Evolutionary conservation across 1,140 invertebrate species (phyloP).

Genomic region (Tenebrio molitor): DNA sequence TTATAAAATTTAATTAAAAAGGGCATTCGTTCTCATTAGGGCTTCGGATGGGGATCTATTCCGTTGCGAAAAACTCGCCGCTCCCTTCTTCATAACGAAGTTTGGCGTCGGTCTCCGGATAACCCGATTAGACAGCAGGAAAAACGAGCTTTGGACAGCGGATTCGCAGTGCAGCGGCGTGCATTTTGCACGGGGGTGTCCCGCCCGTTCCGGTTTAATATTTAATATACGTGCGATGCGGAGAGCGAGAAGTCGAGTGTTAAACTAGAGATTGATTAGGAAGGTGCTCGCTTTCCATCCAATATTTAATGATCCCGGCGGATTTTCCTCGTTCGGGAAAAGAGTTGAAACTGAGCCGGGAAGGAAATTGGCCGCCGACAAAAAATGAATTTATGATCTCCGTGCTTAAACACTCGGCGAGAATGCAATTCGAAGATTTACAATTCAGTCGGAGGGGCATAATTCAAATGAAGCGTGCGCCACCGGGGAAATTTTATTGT

Average conservation of each 20-base stretch:
- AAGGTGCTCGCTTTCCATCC: conserved; percentile 22
- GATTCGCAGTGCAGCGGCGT: too few relatives aligned
- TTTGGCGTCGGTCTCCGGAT: not conserved
- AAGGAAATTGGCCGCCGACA: not conserved
- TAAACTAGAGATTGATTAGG: conserved; percentile 37
- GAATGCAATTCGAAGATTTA: conserved; percentile 30
- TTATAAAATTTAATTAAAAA: conserved; percentile 32
- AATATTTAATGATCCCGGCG: conserved; percentile 33
- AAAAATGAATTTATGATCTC: conserved; percentile 32
- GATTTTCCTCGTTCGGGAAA: conserved; percentile 11
- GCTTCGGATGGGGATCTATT: conserved; percentile 14
- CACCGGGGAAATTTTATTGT: conserved; percentile 27
- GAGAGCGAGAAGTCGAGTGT: conserved; percentile 32
- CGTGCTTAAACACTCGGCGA: conserved; percentile 20
- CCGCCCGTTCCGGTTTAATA: conserved; percentile 11
- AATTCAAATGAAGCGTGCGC: not conserved
- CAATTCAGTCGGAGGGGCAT: not conserved
- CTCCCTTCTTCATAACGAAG: conserved; percentile 10
- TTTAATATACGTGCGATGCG: conserved; percentile 10
- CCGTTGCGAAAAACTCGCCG: conserved; percentile 10
- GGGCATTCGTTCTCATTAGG: conserved; percentile 25
- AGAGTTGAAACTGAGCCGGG: conserved; percentile 13
- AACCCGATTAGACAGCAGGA: too few relatives aligned
- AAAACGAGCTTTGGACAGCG: too few relatives aligned
- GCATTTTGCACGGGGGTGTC: not conserved